Evolutionary conservation across 2,797 vertebrate genomes (phyloP).

Genomic region (Danio tinwini): DNA sequence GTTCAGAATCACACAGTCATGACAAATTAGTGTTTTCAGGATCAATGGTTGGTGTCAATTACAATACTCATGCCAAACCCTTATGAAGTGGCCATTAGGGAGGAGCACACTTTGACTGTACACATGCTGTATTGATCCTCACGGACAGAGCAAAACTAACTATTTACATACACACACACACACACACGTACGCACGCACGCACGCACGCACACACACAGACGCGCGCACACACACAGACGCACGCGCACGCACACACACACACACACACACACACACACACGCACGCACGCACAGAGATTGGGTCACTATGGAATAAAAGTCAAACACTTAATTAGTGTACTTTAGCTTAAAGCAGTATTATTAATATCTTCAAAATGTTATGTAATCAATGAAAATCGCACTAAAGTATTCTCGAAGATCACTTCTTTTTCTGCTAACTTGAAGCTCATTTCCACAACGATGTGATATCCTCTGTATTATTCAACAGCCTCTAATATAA

Average conservation of each 20-base stretch:
- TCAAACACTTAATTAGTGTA: not conserved
- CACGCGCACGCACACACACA: too few relatives aligned
- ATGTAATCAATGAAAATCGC: too few relatives aligned
- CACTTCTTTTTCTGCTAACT: too few relatives aligned
- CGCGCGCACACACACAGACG: not conserved
- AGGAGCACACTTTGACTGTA: constrained; percentile 60
- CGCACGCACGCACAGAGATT: too few relatives aligned
- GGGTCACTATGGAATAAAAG: not conserved
- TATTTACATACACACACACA: not conserved
- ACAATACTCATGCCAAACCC: not conserved
- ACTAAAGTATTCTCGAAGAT: too few relatives aligned
- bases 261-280: not conserved
- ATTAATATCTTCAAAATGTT: too few relatives aligned
- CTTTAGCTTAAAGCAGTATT: not conserved
- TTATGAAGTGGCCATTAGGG: constrained; percentile 37
- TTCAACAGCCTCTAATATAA: too few relatives aligned
- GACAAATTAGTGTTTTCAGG: not conserved
- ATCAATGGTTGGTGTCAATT: not conserved
- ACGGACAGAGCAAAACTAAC: constrained; percentile 51
- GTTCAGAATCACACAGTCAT: too few relatives aligned
- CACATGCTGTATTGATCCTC: constrained; percentile 77
- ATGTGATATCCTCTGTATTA: not conserved
- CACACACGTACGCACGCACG: not conserved
- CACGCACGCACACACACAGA: too few relatives aligned
- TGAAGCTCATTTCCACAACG: not conserved